phyloP scores from a whole-genome alignment of 2,888 invertebrate genomes.

The Clepsis dumicolana region DNA sequence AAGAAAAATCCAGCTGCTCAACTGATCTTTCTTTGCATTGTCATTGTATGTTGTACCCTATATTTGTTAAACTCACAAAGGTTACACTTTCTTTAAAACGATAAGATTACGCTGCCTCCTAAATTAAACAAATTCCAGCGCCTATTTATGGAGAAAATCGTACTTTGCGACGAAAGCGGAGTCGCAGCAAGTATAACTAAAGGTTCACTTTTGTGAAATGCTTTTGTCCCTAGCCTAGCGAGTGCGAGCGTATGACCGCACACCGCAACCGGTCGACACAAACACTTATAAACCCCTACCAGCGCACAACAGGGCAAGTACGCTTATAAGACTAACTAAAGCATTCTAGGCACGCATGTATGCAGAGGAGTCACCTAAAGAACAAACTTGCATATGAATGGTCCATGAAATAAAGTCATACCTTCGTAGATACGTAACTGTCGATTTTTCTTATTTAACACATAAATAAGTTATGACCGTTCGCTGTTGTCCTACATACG shows the following conservation, averaged over 20 bases:
- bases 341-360: constrained; percentile 39
- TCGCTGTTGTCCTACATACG: constrained; percentile 38
- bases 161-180: constrained; percentile 27
- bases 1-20: too few species aligned
- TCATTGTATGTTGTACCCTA: too few species aligned
- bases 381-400: constrained; percentile 41
- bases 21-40: too few species aligned
- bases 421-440: constrained; percentile 21
- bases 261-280: constrained; percentile 64
- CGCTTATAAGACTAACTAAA: constrained; percentile 35
- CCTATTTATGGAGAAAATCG: constrained; percentile 6
- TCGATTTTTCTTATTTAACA: constrained; percentile 39
- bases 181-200: constrained; percentile 20
- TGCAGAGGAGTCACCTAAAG: constrained; percentile 37
- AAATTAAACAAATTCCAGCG: neutral
- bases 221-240: constrained; percentile 49
- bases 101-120: neutral
- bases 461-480: constrained; percentile 40
- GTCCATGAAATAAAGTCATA: constrained; percentile 28
- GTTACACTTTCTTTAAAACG: too few species aligned
- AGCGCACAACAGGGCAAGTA: constrained; percentile 25
- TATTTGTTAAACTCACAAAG: too few species aligned
- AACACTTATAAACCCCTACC: constrained; percentile 36
- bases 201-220: constrained; percentile 45
- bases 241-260: constrained; percentile 63